Conservation (phyloP, 2,797 vertebrate genomes). For the Aselliscus stoliczkanus region DNA sequence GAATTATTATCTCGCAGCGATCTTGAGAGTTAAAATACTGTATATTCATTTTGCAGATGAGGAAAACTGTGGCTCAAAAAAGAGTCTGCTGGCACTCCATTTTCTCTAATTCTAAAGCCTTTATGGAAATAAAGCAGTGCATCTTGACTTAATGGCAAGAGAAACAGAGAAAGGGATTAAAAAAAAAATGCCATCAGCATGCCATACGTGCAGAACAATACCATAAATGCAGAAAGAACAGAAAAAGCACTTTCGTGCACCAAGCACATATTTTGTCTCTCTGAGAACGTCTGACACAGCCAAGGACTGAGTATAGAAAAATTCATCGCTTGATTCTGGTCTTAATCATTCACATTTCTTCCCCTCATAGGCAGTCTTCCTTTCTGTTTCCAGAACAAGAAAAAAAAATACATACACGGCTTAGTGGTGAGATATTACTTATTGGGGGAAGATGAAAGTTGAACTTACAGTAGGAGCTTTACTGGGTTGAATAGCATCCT, state of each 20-base stretch:
- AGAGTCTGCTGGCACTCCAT: not conserved
- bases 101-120: not conserved
- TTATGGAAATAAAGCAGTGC: not conserved
- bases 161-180: not conserved
- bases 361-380: not conserved
- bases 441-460: not conserved
- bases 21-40: not conserved
- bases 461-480: not conserved
- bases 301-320: not conserved
- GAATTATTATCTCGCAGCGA: not conserved
- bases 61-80: not conserved
- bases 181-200: not conserved
- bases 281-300: not conserved
- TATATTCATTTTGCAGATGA: not conserved
- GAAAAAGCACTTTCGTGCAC: not conserved
- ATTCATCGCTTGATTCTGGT: not conserved
- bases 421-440: not conserved
- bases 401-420: not conserved
- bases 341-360: not conserved
- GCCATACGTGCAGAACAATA: not conserved
- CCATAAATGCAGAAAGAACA: not conserved
- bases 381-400: not conserved
- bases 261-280: not conserved
- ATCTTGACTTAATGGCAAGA: not conserved
- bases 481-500: not conserved